Conservation (phyloP, 2,113 vertebrate species). For the Delphinus delphis region DNA sequence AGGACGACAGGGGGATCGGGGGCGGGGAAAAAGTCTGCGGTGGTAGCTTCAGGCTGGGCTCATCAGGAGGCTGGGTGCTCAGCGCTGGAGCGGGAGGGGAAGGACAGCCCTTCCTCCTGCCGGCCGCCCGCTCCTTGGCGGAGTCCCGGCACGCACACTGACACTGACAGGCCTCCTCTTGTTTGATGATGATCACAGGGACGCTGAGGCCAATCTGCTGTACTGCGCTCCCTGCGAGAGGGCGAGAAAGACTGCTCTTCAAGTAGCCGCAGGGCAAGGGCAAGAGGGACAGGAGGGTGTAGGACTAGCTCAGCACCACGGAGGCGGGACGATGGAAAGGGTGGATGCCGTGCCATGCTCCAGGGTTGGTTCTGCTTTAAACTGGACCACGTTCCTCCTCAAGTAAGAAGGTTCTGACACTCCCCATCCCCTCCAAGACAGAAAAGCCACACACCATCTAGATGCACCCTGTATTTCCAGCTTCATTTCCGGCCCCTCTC, state of each 20-base stretch:
- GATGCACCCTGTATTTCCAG: background rate
- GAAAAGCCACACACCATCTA: background rate
- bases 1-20: background rate
- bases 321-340: background rate
- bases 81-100: conserved; percentile 71
- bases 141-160: conserved; percentile 97
- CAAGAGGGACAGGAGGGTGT: background rate
- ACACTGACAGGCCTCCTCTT: conserved; percentile 99
- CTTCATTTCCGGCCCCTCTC: background rate
- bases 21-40: conserved; percentile 81
- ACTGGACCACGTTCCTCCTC: background rate
- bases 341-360: background rate
- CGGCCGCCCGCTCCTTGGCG: conserved; percentile 68
- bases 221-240: conserved; percentile 91
- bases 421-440: background rate
- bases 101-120: conserved; percentile 85
- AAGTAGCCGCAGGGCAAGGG: conserved; percentile 30
- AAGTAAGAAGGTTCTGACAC: background rate
- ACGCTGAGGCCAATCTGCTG: conserved; percentile 98
- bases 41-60: conserved; percentile 75
- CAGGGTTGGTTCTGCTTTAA: background rate
- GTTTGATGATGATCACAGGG: conserved; percentile 99
- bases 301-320: background rate
- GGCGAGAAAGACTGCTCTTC: conserved; percentile 66
- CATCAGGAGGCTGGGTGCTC: conserved; percentile 72